Conservation (phyloP, 2,113 vertebrate genomes). For the Speoplatyrhinus poulsoni region DNA sequence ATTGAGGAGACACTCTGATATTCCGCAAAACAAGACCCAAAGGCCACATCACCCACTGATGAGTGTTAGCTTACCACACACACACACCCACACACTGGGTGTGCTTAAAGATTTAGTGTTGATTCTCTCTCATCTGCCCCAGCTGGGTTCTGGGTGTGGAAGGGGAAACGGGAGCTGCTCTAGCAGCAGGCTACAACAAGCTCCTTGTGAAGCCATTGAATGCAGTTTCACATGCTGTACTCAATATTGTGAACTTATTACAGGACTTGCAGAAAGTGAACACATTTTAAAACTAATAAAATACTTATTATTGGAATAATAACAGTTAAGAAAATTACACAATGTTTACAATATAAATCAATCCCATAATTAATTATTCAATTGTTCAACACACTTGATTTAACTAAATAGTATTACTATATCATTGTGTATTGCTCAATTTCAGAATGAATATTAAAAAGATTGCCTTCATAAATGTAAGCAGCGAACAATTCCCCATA, state of each 20-base stretch:
- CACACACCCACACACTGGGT: slow-evolving; percentile 43
- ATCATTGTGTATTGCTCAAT: no score
- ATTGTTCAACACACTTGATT: no score
- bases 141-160: slow-evolving; percentile 17
- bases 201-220: not conserved
- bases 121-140: slow-evolving; percentile 48
- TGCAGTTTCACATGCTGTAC: not conserved
- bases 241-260: no score
- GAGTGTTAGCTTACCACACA: slow-evolving; percentile 60
- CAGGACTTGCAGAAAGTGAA: no score
- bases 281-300: no score
- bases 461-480: not conserved
- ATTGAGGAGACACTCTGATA: slow-evolving; percentile 73
- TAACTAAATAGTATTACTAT: no score
- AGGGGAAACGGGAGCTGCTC: not conserved
- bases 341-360: no score
- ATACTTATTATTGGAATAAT: no score
- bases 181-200: slow-evolving; percentile 7
- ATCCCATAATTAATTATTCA: no score
- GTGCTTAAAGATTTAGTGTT: slow-evolving; percentile 68
- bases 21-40: slow-evolving; percentile 69
- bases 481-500: not conserved
- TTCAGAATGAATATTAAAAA: not conserved
- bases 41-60: slow-evolving; percentile 60
- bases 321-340: no score